phyloP scores from a whole-genome alignment of 2,888 invertebrate species.

The Apantesis nais region DNA sequence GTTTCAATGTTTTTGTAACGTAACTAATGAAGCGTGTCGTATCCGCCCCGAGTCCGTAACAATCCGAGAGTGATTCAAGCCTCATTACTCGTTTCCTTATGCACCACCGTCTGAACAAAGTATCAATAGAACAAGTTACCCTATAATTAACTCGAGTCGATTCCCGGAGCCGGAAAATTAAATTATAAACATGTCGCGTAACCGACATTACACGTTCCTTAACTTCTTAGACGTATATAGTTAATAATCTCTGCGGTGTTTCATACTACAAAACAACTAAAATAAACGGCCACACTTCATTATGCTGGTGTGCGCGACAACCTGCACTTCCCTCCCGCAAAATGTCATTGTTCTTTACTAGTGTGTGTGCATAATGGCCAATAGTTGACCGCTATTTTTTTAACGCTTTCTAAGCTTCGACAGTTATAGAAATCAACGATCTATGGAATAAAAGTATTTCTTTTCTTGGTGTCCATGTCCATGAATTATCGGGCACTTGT shows the following conservation, averaged over 20 bases:
- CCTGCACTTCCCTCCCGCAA: neutral
- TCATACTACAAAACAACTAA: neutral
- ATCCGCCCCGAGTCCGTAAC: constrained; percentile 27
- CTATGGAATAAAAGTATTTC: neutral
- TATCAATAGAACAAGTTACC: neutral
- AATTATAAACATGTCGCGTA: neutral
- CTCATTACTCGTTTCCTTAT: constrained; percentile 5
- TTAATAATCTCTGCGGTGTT: neutral
- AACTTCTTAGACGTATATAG: neutral
- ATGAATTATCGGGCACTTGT: too few relatives aligned
- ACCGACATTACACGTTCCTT: neutral
- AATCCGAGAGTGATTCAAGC: constrained; percentile 2
- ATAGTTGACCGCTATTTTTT: neutral
- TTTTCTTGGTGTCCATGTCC: too few relatives aligned
- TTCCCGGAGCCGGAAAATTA: neutral
- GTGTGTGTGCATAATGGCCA: neutral
- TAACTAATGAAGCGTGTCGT: constrained; percentile 26
- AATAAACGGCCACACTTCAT: neutral
- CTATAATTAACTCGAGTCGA: neutral
- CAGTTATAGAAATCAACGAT: neutral
- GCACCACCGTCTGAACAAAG: neutral
- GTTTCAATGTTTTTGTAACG: constrained; percentile 11
- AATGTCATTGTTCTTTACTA: neutral
- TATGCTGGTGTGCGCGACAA: neutral
- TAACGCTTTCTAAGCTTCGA: neutral